These are phyloP conservation scores for Gopherus flavomarginatus DNA, from an alignment of 2,113 vertebrate species.

Conservation along the genomic window DNA sequence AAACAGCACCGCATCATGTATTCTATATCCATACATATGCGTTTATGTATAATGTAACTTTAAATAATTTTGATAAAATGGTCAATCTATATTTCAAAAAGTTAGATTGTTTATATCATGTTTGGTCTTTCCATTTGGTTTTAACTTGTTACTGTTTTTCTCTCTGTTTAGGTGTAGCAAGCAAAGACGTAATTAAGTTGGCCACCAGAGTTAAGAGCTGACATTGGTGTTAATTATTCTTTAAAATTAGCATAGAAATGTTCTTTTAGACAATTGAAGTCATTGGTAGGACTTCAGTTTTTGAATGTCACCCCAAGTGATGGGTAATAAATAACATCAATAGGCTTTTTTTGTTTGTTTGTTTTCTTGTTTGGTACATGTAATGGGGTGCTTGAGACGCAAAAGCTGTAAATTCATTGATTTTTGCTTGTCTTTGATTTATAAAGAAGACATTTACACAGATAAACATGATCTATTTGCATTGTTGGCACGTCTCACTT, in stretches of 20 bases:
- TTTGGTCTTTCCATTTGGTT: background rate
- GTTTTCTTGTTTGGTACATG: background rate
- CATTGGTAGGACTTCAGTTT: conserved; percentile 9
- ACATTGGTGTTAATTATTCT: conserved; percentile 7
- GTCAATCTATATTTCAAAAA: background rate
- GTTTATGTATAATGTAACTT: background rate
- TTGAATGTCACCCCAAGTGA: background rate
- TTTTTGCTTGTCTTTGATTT: conserved; percentile 16
- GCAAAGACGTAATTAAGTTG: background rate
- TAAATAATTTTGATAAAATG: background rate
- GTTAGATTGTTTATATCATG: background rate
- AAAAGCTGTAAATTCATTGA: conserved; percentile 16
- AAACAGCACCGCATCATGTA: background rate
- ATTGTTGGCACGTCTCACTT: background rate
- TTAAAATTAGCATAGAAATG: conserved; percentile 49
- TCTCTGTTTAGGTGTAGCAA: background rate
- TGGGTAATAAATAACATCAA: background rate
- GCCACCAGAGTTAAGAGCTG: background rate
- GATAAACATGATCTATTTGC: conserved; percentile 15
- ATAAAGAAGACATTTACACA: conserved; percentile 3
- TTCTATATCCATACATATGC: background rate
- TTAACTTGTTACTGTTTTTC: background rate
- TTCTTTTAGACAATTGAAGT: conserved; percentile 52
- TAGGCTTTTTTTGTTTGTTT: background rate
- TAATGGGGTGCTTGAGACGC: background rate